Evolutionary conservation across 2,888 invertebrate genomes (phyloP).

Genomic region (Blomia tropicalis): DNA sequence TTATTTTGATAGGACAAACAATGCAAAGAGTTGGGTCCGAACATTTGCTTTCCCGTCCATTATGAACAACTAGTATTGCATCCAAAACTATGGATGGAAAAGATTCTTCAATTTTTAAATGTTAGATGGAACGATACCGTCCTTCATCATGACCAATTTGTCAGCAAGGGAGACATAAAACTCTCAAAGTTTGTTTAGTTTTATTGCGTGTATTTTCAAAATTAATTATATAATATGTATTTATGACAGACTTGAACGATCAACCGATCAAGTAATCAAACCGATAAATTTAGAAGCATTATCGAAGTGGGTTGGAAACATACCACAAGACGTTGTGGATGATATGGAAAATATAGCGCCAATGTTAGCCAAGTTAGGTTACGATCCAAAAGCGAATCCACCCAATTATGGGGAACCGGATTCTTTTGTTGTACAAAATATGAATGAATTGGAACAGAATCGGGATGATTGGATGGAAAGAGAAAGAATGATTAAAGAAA

Average conservation of each 20-base stretch:
- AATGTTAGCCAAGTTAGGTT: slow-evolving; percentile 73
- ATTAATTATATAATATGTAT: neutral
- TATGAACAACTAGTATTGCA: slow-evolving; percentile 94
- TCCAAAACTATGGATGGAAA: slow-evolving; percentile 70
- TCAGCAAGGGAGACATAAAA: slow-evolving; percentile 84
- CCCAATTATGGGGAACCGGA: slow-evolving; percentile 81
- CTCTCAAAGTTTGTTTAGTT: slow-evolving; percentile 59
- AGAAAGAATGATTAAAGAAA: slow-evolving; percentile 30
- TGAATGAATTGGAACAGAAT: slow-evolving; percentile 36
- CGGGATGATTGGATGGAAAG: slow-evolving; percentile 34
- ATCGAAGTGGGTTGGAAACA: slow-evolving; percentile 40
- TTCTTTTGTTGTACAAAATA: slow-evolving; percentile 47
- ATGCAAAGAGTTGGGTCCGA: slow-evolving; percentile 53
- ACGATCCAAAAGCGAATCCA: slow-evolving; percentile 90
- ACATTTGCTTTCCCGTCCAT: slow-evolving; percentile 63
- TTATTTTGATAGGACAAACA: slow-evolving; percentile 47
- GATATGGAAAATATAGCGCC: slow-evolving; percentile 87
- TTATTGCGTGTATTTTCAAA: neutral
- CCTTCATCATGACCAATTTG: slow-evolving; percentile 89
- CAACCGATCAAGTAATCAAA: slow-evolving; percentile 95
- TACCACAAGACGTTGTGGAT: slow-evolving; percentile 62
- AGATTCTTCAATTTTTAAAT: slow-evolving; percentile 69
- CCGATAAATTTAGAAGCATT: slow-evolving; percentile 92
- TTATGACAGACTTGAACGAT: slow-evolving; percentile 69
- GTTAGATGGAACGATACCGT: slow-evolving; percentile 90